These are phyloP conservation scores for Chamaea fasciata DNA, from an alignment of 2,113 vertebrate species.

Conservation along the genomic window DNA sequence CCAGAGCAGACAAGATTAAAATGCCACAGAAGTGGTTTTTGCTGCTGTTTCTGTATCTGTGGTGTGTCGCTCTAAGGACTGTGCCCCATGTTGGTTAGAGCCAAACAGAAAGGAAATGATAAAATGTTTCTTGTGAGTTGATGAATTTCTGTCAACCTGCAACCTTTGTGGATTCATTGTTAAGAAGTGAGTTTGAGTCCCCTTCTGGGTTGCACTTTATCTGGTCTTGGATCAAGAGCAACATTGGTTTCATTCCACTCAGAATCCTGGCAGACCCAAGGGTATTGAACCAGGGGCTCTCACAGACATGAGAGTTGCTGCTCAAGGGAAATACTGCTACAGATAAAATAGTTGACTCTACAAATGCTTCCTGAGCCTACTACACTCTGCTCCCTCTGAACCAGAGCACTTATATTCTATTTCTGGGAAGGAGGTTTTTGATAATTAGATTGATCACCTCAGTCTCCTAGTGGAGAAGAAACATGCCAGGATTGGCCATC, in stretches of 20 bases:
- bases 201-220: background rate
- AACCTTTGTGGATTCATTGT: background rate
- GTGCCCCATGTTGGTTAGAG: background rate
- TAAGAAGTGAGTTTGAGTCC: background rate
- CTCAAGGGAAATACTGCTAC: background rate
- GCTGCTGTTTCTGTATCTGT: background rate
- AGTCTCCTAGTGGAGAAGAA: background rate
- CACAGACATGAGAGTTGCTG: background rate
- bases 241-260: background rate
- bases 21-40: fast-evolving
- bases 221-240: background rate
- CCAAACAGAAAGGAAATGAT: background rate
- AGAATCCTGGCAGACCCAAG: background rate
- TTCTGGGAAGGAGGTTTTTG: constrained; percentile 9
- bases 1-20: background rate
- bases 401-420: background rate
- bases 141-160: background rate
- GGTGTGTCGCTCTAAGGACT: background rate
- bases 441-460: constrained; percentile 15
- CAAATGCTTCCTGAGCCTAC: background rate
- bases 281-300: background rate
- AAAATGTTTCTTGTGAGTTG: background rate
- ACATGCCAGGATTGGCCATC: background rate
- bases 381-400: background rate
- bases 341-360: background rate